Percentiles rank a stretch among this genome's conserved stretches.
Evolutionary conservation across 2,113 vertebrate genomes (phyloP).

Genomic region (Brachyhypopomus occidentalis): DNA sequence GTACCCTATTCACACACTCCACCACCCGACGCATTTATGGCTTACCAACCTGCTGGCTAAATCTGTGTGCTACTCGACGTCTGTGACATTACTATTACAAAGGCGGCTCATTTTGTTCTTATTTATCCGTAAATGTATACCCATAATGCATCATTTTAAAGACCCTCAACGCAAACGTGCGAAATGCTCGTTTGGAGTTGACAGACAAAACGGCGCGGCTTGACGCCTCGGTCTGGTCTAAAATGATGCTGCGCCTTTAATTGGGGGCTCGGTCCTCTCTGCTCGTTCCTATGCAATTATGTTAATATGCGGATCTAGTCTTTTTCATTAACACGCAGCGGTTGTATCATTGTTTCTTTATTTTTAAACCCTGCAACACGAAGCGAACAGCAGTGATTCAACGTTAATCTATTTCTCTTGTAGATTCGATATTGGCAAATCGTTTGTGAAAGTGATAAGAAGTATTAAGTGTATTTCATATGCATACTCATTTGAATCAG

Average conservation of each 20-base stretch:
- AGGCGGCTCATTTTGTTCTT: neutral
- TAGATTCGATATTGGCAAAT: neutral
- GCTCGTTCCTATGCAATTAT: constrained; percentile 82
- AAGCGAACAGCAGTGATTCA: constrained; percentile 34
- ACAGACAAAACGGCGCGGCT: neutral
- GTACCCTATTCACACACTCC: constrained; percentile 1
- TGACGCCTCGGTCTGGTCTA: constrained; percentile 17
- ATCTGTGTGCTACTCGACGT: constrained; percentile 6
- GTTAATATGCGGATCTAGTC: constrained; percentile 78
- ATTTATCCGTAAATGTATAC: neutral
- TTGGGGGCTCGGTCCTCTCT: constrained; percentile 63
- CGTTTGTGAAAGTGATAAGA: constrained; percentile 18
- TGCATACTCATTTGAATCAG: constrained; percentile 32
- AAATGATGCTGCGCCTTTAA: constrained; percentile 76
- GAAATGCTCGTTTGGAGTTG: neutral
- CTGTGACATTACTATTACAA: constrained; percentile 15
- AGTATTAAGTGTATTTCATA: neutral
- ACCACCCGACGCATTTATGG: constrained; percentile 23
- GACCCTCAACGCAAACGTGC: neutral
- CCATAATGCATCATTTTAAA: constrained; percentile 1
- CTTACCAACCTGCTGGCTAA: constrained; percentile 16
- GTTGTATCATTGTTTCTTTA: constrained; percentile 69
- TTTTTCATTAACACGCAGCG: constrained; percentile 73
- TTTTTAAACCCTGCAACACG: constrained; percentile 55
- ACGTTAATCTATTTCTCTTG: constrained; percentile 23